These are phyloP conservation scores for Bombus superbus DNA, from an alignment of 1,140 invertebrate species.

Conservation along the genomic window DNA sequence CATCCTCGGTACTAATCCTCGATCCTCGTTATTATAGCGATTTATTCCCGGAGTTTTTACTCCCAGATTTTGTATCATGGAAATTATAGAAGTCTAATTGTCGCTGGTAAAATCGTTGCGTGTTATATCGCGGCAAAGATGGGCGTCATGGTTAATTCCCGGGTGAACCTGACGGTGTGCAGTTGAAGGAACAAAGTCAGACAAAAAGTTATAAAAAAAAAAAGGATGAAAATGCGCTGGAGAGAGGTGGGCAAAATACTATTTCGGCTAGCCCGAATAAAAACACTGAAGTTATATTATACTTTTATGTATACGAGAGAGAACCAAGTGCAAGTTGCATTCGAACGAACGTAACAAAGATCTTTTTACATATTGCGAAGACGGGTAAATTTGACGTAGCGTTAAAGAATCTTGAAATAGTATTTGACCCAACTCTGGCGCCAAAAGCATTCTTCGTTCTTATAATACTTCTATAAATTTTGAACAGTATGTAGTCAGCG, in stretches of 20 bases:
- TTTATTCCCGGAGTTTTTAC: conserved; percentile 12
- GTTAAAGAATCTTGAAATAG: conserved; percentile 32
- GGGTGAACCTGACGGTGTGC: conserved; percentile 38
- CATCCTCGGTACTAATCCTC: conserved; percentile 65
- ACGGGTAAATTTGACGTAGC: not conserved
- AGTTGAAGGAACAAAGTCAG: conserved; percentile 29
- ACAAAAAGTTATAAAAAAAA: not conserved
- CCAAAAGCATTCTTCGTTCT: conserved; percentile 25
- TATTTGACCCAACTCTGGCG: conserved; percentile 54
- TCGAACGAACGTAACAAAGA: not conserved
- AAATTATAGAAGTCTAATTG: conserved; percentile 22
- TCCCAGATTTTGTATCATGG: conserved; percentile 47
- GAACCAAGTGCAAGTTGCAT: conserved; percentile 16
- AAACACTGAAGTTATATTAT: not conserved
- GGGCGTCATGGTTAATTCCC: conserved; percentile 44
- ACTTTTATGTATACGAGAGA: not conserved
- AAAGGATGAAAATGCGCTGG: conserved; percentile 38
- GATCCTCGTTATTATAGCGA: conserved; percentile 20
- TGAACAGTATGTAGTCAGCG: not conserved
- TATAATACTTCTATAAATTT: not conserved
- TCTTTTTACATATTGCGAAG: not conserved
- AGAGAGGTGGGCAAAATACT: conserved; percentile 67
- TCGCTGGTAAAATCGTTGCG: conserved; percentile 54
- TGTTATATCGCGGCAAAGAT: conserved; percentile 34
- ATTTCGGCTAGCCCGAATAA: conserved; percentile 46